These are phyloP conservation scores for Xestia xanthographa DNA, from an alignment of 2,888 invertebrate genomes.

Conservation along the genomic window DNA sequence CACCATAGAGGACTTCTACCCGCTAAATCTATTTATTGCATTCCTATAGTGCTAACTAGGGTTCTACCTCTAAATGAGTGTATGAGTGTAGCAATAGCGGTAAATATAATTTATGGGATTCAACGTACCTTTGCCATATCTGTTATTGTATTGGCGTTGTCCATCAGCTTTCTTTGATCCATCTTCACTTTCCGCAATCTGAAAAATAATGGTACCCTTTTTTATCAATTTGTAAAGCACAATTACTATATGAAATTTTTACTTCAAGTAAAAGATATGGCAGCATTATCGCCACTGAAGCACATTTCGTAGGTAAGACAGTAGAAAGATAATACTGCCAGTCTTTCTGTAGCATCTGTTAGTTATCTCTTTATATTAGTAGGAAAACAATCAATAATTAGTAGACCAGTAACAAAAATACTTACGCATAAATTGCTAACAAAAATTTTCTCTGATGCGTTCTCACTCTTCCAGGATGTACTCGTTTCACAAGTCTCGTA, in stretches of 20 bases:
- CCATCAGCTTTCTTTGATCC: slow-evolving; percentile 99
- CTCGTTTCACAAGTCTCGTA: slow-evolving; percentile 99
- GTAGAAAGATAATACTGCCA: background rate
- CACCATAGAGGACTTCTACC: slow-evolving; percentile 35
- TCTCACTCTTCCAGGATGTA: slow-evolving; percentile 98
- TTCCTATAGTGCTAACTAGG: slow-evolving; percentile 76
- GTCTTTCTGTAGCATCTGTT: background rate
- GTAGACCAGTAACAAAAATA: slow-evolving; percentile 67
- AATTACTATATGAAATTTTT: background rate
- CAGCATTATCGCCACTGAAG: background rate
- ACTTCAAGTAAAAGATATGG: background rate
- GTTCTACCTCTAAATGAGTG: slow-evolving; percentile 80
- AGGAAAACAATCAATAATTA: background rate
- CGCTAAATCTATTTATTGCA: slow-evolving; percentile 52
- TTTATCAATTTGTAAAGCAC: background rate
- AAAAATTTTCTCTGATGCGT: slow-evolving; percentile 99
- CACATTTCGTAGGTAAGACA: background rate
- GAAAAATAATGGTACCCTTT: slow-evolving; percentile 65
- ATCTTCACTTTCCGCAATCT: slow-evolving; percentile 99
- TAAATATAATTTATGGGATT: slow-evolving; percentile 58
- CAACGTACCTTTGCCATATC: slow-evolving; percentile 99
- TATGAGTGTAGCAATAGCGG: slow-evolving; percentile 86
- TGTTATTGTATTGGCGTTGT: slow-evolving; percentile 99
- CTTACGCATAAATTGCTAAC: slow-evolving; percentile 99
- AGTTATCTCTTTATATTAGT: background rate